Evolutionary conservation across 2,797 vertebrate species (phyloP).

Genomic region (Ibycter americanus): DNA sequence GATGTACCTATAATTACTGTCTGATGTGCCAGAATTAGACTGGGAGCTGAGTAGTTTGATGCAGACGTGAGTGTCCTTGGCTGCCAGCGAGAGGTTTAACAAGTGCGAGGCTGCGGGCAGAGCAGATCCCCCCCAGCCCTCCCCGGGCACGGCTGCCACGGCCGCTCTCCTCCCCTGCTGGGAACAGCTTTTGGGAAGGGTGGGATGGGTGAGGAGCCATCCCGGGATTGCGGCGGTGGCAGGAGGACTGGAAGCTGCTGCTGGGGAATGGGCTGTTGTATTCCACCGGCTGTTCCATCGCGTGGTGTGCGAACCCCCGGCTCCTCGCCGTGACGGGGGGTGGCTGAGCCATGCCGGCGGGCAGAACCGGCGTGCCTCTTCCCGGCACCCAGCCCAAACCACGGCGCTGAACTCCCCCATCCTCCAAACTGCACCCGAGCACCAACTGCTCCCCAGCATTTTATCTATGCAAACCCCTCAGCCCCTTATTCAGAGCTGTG

Average conservation of each 20-base stretch:
- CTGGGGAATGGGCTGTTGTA: accelerated
- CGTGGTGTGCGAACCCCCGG: accelerated
- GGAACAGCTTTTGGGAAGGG: neutral
- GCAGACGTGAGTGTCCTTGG: constrained; percentile 50
- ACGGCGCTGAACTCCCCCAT: neutral
- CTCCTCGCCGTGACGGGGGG: accelerated
- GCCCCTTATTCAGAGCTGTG: accelerated
- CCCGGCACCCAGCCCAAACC: neutral
- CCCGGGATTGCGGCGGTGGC: accelerated
- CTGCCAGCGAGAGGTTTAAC: neutral
- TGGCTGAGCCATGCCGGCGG: neutral
- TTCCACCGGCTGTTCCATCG: accelerated
- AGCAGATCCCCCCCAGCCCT: neutral
- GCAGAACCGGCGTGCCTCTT: neutral
- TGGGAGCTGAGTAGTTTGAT: constrained; percentile 18
- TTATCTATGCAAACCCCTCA: accelerated
- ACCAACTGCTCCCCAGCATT: neutral
- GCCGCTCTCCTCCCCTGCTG: accelerated
- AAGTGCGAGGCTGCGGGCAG: neutral
- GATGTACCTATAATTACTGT: constrained; percentile 76
- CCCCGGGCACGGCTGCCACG: accelerated
- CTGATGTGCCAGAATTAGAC: constrained; percentile 77
- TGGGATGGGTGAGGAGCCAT: accelerated
- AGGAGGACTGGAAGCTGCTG: neutral
- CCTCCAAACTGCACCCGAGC: neutral